Base-by-base conservation (phyloP, 2,797 vertebrate species). In the Hephaestus fuliginosus region DNA sequence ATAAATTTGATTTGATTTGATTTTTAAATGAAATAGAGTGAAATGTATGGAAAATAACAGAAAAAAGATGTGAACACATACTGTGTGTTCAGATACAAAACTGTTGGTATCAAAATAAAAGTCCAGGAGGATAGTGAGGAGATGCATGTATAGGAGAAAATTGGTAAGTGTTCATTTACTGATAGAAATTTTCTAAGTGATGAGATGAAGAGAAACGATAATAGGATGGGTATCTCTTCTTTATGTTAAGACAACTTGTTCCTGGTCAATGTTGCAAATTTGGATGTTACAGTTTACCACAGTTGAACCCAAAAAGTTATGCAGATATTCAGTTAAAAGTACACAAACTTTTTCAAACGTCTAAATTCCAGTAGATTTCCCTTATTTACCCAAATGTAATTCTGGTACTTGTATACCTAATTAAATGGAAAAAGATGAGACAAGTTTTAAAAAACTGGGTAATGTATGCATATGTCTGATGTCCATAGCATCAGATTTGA, bases 81-180 rank as follows among this genome's bases (percentile, higher is more conserved):
- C 14, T 81, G 28, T 61, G 41, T 28, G 25, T 20, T 33, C 39
- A 70, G 7, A 67, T 22, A 28, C 22, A 70, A 33, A 70, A 46
- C 28, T 18, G 7, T n/a, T 56, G 51, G 33, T 20, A 52, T 46
- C 52, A 65, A 33, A 57, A 46, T 68, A 36, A 1, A 69, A 57
- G 25, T 10, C 68, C 9, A 7, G 14, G 62, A 64, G 28, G 18
- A 67, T 11, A 33, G 58, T 15, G n/a, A 48, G 5, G 41, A n/a
- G 55, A 56, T 61, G 28, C 20, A 33, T 30, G 33, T 36, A 36
- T 7, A 36, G 33, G 33, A 36, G 33, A 53, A 5, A 44, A 8
- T n/a, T 76, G 70, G 57, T 73, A 61, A 51, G 18, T 15, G 28
- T 70, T 68, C 39, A 30, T 57, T 56, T 5, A 2, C 57, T 52